Conservation (phyloP, 2,888 invertebrate genomes). For the Drosophila colorata region DNA sequence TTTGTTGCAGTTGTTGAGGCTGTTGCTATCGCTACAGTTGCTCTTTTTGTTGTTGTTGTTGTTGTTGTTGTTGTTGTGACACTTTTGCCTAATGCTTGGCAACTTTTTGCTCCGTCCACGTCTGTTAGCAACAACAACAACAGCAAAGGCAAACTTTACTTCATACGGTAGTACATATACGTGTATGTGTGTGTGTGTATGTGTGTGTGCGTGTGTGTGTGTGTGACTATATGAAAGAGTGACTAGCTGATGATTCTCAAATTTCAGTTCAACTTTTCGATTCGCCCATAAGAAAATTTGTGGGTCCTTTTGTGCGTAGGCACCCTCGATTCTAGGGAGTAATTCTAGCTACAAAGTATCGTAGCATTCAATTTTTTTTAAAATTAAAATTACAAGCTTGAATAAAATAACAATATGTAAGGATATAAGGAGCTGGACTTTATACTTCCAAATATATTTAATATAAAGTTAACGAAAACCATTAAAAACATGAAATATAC, state of each 20-base stretch:
- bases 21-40: constrained; percentile 3
- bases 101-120: constrained; percentile 38
- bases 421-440: no score
- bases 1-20: constrained; percentile 4
- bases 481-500: no score
- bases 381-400: no score
- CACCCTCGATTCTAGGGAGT: no score
- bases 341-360: no score
- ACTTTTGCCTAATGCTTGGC: constrained; percentile 54
- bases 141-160: constrained; percentile 61
- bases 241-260: constrained; percentile 69
- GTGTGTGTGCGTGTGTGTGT: constrained; percentile 26
- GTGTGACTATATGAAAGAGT: no score
- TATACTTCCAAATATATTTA: no score
- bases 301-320: no score
- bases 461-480: no score
- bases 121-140: constrained; percentile 37
- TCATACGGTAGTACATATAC: background rate
- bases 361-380: no score
- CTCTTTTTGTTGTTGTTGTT: background rate
- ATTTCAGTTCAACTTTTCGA: constrained; percentile 47
- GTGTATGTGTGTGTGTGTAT: background rate
- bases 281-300: background rate
- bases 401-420: no score
- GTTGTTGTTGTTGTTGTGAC: constrained; percentile 22